Base-by-base conservation (phyloP, 1,140 invertebrate species). In the Zophobas atratus region DNA sequence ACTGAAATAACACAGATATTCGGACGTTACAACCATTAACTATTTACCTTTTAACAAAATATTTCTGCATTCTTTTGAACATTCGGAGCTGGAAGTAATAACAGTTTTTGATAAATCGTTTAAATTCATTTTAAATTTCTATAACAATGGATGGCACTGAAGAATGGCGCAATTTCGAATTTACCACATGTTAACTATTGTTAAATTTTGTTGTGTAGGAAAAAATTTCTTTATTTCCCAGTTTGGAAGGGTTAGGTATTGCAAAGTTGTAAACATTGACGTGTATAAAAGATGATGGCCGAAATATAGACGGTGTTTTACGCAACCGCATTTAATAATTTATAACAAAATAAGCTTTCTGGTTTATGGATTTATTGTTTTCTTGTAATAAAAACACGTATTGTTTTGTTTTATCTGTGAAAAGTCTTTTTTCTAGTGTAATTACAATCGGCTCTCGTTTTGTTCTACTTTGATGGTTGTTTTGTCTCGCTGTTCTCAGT, bases 1-100 rank as follows among this genome's bases (percentile, higher is more conserved):
- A 82, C 82, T 82, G 77, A 70, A 82, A 80, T 56, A 51, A 56
- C 53, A 41, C 34, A 70, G 6, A 75, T 2, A 53, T 75, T 6
- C 4, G 35, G 70, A 57, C 60, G 34, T 32, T 51, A 35, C n/a
- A 36, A 33, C 6, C 6, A 41, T 20, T 0, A 36, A 1, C 36
- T 34, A 36, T 34, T 72, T 56, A 80, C 79, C 34, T 80, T 80
- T 80, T 33, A 80, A 48, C 6, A 80, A 49, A 43, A 48, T 75
- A 39, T 63, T 80, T 53, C 48, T 36, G 43, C 56, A 72, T 1
- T 70, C 77, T 6, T 41, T 60, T 46, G 76, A 73, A 55, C 39
- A 75, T 34, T 78, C 56, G 32, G 41, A 60, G 4, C 46, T 33
- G 35, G 48, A 20, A 46, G 6, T 70, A 3, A 73, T 49, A 20